Evolutionary conservation across 2,797 vertebrate species (phyloP).

Genomic region (Coracias cyanogaster): DNA sequence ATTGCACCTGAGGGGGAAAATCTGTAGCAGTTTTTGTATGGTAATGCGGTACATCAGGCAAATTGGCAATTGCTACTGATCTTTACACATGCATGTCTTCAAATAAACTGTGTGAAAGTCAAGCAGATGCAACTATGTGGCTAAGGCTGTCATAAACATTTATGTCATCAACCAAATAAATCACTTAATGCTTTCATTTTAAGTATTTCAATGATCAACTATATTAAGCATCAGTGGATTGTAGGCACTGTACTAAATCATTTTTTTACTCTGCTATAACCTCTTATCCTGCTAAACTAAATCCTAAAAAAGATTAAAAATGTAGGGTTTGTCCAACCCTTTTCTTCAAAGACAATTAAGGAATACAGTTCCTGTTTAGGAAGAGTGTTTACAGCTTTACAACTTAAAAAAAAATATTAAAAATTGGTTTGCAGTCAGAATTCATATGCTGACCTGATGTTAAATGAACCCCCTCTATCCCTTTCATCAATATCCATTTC

Average conservation of each 20-base stretch:
- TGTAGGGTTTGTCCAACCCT: neutral
- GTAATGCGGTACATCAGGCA: constrained; percentile 71
- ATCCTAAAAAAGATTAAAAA: constrained; percentile 65
- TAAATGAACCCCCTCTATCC: neutral
- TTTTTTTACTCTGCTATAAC: constrained; percentile 37
- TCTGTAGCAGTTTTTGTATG: constrained; percentile 84
- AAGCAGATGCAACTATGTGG: constrained; percentile 40
- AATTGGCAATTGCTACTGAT: constrained; percentile 65
- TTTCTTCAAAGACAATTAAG: constrained; percentile 38
- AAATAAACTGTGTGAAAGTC: constrained; percentile 59
- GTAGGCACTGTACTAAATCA: constrained; percentile 7
- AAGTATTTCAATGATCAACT: constrained; percentile 34
- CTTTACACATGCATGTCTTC: constrained; percentile 67
- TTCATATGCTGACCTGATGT: neutral
- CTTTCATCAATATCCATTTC: neutral
- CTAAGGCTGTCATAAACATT: constrained; percentile 60
- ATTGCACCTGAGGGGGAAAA: constrained; percentile 86
- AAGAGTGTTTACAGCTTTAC: neutral
- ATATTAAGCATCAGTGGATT: constrained; percentile 9
- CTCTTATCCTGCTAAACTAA: constrained; percentile 46
- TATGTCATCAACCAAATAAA: constrained; percentile 59
- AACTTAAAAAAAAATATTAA: neutral
- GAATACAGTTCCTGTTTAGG: neutral
- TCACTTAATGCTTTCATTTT: constrained; percentile 38
- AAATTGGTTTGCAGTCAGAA: neutral